A percentile compares a stretch with the other conserved stretches of the same genome.
phyloP scores from a whole-genome alignment of 2,797 vertebrate genomes.

The Leptodactylus fallax region DNA sequence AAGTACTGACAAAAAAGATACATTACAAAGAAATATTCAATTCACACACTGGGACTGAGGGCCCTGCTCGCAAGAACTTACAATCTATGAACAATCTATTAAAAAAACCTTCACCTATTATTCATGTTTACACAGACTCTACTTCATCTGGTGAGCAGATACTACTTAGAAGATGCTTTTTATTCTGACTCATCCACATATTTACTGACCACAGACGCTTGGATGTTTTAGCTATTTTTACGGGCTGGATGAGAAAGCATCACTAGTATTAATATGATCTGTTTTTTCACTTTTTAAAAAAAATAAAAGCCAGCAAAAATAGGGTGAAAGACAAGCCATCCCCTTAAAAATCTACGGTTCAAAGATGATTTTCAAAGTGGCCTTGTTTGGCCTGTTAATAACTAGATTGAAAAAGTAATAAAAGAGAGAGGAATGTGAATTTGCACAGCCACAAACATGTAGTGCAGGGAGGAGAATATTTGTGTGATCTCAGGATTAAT shows the following conservation, averaged over 20 bases:
- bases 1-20: no score
- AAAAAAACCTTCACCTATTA: not conserved
- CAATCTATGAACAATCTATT: no score
- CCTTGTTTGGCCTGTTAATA: conserved; percentile 50
- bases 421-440: conserved; percentile 50
- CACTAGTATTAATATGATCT: not conserved
- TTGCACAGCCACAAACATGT: conserved; percentile 47
- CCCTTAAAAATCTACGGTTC: conserved; percentile 19
- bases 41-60: no score
- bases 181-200: conserved; percentile 46
- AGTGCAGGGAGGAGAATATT: conserved; percentile 39
- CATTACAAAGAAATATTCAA: no score
- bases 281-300: conserved; percentile 1
- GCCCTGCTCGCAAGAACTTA: no score
- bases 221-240: conserved; percentile 56
- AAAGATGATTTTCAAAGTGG: conserved; percentile 41
- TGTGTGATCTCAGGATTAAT: conserved; percentile 19
- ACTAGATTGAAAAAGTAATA: conserved; percentile 52
- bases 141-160: conserved; percentile 50
- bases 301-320: conserved; percentile 53
- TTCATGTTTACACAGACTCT: conserved; percentile 29
- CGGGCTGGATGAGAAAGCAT: conserved; percentile 24
- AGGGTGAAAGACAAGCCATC: not conserved
- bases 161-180: conserved; percentile 33
- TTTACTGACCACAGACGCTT: conserved; percentile 53